Base-by-base conservation (phyloP, 2,113 vertebrate species). In the Polypterus bichir region DNA sequence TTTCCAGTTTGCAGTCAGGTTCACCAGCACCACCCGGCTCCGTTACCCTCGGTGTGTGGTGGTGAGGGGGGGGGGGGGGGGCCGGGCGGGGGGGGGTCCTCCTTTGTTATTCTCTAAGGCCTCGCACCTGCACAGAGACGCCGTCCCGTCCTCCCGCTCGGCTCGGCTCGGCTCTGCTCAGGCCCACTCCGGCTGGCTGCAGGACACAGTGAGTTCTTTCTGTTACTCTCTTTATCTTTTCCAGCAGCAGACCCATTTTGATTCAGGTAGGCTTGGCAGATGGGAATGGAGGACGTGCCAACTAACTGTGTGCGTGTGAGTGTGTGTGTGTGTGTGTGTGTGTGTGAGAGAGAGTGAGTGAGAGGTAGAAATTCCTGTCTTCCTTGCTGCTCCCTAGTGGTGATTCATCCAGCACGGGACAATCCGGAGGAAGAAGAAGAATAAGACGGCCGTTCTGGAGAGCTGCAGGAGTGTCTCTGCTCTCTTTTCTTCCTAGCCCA, bases 381-480 rank as follows among this genome's bases (percentile, higher is more conserved):
- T 78, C 67, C 72, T 69, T 72, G 65, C 70, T 71, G 69, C 79
- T 53, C 5, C 53, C 5, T 10, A 8, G 10, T 53, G 10, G 51
- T 53, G 27, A 27, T 27, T 27, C 27, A 27, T 27, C 27, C 27
- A 27, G 27, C 27, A 27, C 27, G 27, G 27, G 27, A 27, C 27
- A 27, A 27, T 27, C 27, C 27, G 27, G 27, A 27, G 27, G 27
- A 27, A 27, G 27, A 27, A 27, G 27, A 27, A 27, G 27, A 27
- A 27, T 27, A 27, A 27, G 27, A 27, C 27, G 27, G 27, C 27
- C 27, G 27, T 27, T 27, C 27, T 64, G 68, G 68, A 72, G 73
- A 81, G 74, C 77, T 78, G 74, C 74, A 66, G 67, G 73, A 75
- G 68, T 70, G 70, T 62, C 54, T 64, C 60, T 66, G 51, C 59